Percentiles rank a stretch among this genome's conserved stretches.
phyloP scores from a whole-genome alignment of 2,113 vertebrate genomes.

The Campylorhamphus procurvoides region DNA sequence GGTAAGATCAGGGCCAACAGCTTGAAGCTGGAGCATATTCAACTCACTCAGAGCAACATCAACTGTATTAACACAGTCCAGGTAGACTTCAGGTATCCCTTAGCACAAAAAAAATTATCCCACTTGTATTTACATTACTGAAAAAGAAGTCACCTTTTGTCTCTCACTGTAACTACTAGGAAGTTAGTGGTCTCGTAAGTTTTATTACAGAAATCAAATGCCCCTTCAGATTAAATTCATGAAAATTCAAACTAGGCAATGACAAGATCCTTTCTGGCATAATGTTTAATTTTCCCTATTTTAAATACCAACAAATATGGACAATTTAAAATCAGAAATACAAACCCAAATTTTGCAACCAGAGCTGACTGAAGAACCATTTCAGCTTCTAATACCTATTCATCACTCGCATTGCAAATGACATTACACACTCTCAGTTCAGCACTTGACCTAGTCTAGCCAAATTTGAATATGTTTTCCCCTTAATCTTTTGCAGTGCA shows the following conservation, averaged over 20 bases:
- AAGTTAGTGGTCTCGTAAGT: not conserved
- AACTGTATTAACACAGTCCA: not conserved
- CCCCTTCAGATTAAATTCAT: not conserved
- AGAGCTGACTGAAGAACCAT: not conserved
- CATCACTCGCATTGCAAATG: not conserved
- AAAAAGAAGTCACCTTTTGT: not conserved
- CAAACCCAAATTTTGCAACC: not conserved
- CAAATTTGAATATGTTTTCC: slow-evolving; percentile 3
- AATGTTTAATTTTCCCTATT: not conserved
- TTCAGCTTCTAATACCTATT: not conserved
- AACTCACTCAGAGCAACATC: not conserved
- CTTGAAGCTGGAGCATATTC: not conserved
- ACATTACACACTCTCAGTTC: not conserved
- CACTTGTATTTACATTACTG: not conserved
- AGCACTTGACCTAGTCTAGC: not conserved
- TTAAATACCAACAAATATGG: not conserved
- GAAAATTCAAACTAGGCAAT: not conserved
- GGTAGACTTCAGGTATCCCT: not conserved
- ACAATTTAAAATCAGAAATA: not conserved
- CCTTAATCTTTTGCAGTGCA: not conserved
- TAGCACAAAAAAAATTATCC: not conserved
- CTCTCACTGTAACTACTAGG: not conserved
- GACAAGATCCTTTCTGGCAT: not conserved
- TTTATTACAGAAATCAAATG: not conserved
- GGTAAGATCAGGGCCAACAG: not conserved